These are phyloP conservation scores for Magallana nippona DNA, from an alignment of 2,888 invertebrate genomes.

Conservation along the genomic window DNA sequence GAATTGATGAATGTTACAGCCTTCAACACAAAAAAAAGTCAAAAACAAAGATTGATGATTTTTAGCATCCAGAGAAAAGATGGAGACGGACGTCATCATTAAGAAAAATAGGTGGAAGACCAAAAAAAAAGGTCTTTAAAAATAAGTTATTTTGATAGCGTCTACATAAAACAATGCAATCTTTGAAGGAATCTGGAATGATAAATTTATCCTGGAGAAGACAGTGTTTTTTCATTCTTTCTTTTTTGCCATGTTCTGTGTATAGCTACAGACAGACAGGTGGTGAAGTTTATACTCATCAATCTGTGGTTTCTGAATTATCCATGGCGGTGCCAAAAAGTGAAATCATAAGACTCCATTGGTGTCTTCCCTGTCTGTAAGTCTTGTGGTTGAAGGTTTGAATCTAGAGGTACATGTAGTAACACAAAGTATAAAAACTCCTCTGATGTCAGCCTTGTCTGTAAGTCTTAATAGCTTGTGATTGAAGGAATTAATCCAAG, in stretches of 20 bases:
- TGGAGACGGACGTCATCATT: conserved; percentile 10
- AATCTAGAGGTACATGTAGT: too few species aligned
- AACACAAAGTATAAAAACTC: not conserved
- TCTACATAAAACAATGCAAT: conserved; percentile 14
- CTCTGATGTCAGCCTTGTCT: not conserved
- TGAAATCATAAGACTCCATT: not conserved
- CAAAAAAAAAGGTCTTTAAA: not conserved
- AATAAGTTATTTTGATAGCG: conserved; percentile 12
- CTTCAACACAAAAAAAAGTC: not conserved
- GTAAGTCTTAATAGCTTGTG: too few species aligned
- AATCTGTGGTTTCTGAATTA: not conserved
- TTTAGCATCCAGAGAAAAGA: conserved; percentile 12
- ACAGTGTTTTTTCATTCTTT: not conserved
- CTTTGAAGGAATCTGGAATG: not conserved
- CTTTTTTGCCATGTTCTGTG: not conserved
- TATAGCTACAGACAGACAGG: not conserved
- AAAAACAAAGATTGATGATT: not conserved
- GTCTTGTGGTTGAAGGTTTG: too few species aligned
- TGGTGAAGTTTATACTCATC: conserved; percentile 11
- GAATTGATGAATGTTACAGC: not conserved
- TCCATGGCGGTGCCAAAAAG: not conserved
- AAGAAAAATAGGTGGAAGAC: not conserved
- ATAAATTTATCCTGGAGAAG: conserved; percentile 16
- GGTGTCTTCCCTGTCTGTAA: not conserved
- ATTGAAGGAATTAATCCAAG: too few species aligned